phyloP scores from a whole-genome alignment of 2,888 invertebrate species.

The Tipula vernalis region DNA sequence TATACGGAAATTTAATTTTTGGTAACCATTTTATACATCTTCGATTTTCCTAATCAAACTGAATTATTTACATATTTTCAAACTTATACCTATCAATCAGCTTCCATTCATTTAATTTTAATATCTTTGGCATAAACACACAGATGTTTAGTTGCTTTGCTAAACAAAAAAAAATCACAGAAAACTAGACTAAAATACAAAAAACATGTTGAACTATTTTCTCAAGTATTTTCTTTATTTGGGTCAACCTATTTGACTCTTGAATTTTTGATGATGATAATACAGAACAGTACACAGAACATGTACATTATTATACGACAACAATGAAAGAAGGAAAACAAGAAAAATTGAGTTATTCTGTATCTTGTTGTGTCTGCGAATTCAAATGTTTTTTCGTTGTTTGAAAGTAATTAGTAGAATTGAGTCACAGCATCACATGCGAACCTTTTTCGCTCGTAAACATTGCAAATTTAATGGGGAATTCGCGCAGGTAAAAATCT shows the following conservation, averaged over 20 bases:
- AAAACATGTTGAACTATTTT: neutral
- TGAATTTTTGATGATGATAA: neutral
- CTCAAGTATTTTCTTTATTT: neutral
- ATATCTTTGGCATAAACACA: no score
- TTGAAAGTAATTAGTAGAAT: neutral
- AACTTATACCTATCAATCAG: no score
- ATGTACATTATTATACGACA: neutral
- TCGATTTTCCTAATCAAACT: no score
- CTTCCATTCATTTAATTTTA: no score
- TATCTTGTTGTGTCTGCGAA: neutral
- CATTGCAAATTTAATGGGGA: neutral
- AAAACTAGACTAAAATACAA: neutral
- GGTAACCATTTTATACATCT: no score
- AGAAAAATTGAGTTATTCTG: neutral
- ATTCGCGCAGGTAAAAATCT: neutral
- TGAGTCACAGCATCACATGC: neutral
- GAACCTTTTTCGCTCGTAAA: neutral
- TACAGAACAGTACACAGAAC: neutral
- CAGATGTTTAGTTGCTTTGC: no score
- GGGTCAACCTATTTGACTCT: neutral
- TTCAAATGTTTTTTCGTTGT: neutral
- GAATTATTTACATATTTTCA: no score
- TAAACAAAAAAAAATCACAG: no score
- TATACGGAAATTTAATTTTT: no score
- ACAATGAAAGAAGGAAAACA: neutral